Percentiles rank a stretch among this genome's conserved stretches.
phyloP scores from a whole-genome alignment of 2,888 invertebrate species.

The Heterodera filipjevi region DNA sequence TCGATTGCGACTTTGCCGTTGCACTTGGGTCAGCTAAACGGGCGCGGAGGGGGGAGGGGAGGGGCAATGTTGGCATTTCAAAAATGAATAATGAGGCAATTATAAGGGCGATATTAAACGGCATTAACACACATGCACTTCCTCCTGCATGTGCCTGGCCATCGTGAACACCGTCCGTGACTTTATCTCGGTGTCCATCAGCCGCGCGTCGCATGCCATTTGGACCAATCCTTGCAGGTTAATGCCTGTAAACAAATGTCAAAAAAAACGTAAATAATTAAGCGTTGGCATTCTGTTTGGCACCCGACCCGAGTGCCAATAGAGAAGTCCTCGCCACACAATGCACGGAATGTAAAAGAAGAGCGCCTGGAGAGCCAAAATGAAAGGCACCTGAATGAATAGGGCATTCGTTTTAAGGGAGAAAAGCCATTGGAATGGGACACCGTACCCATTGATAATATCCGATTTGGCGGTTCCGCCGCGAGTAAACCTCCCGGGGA shows the following conservation, averaged over 20 bases:
- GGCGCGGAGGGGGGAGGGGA: neutral
- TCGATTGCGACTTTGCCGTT: conserved; percentile 55
- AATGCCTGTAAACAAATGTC: conserved; percentile 53
- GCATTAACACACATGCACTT: conserved; percentile 51
- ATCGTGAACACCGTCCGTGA: conserved; percentile 65
- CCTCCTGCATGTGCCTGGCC: conserved; percentile 66
- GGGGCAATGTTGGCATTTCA: neutral
- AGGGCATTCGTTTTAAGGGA: neutral
- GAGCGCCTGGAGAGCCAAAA: conserved; percentile 65
- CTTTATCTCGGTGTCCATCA: conserved; percentile 65
- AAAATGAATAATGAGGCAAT: neutral
- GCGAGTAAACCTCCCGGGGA: conserved; percentile 65
- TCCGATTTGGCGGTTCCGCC: conserved; percentile 65
- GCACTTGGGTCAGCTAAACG: conserved; percentile 60
- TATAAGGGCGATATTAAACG: no score
- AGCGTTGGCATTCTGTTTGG: neutral
- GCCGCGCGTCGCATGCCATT: conserved; percentile 65
- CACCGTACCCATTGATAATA: conserved; percentile 60
- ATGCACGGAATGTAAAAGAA: conserved; percentile 66
- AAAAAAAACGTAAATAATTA: neutral
- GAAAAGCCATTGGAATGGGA: neutral
- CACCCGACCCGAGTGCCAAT: conserved; percentile 64
- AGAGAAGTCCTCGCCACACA: conserved; percentile 64
- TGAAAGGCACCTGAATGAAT: conserved; percentile 62
- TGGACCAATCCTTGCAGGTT: conserved; percentile 65